Conservation (phyloP, 2,888 invertebrate species). For the Maniola hyperantus region DNA sequence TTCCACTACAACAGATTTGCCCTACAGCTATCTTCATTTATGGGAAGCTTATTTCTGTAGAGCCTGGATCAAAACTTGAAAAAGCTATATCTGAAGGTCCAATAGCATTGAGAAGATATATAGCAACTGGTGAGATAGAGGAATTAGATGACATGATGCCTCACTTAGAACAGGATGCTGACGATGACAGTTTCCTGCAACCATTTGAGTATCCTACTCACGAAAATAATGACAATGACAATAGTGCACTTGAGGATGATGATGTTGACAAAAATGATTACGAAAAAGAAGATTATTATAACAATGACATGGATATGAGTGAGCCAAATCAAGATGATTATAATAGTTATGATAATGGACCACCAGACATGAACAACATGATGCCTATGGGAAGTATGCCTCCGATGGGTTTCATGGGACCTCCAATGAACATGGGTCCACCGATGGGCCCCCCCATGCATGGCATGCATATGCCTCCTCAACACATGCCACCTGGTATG, state of each 20-base stretch:
- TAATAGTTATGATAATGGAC: slow-evolving; percentile 61
- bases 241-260: slow-evolving; percentile 55
- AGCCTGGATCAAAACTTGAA: slow-evolving; percentile 89
- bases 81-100: slow-evolving; percentile 90
- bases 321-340: slow-evolving; percentile 70
- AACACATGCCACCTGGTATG: slow-evolving; percentile 55
- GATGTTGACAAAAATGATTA: slow-evolving; percentile 59
- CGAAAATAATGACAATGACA: slow-evolving; percentile 54
- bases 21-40: slow-evolving; percentile 92
- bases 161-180: slow-evolving; percentile 84
- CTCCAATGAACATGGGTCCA: slow-evolving; percentile 42
- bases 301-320: slow-evolving; percentile 68
- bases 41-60: slow-evolving; percentile 91
- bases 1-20: slow-evolving; percentile 88
- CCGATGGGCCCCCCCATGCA: slow-evolving; percentile 46
- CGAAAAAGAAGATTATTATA: slow-evolving; percentile 61
- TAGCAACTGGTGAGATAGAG: slow-evolving; percentile 91
- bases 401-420: slow-evolving; percentile 49
- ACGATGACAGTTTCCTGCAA: slow-evolving; percentile 66
- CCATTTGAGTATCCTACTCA: slow-evolving; percentile 74
- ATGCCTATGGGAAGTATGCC: slow-evolving; percentile 53
- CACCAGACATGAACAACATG: slow-evolving; percentile 57
- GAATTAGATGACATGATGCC: slow-evolving; percentile 91
- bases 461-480: slow-evolving; percentile 56
- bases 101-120: slow-evolving; percentile 88